Evolutionary conservation across 2,797 vertebrate genomes (phyloP).

Genomic region (Melanotaenia pygmaea): DNA sequence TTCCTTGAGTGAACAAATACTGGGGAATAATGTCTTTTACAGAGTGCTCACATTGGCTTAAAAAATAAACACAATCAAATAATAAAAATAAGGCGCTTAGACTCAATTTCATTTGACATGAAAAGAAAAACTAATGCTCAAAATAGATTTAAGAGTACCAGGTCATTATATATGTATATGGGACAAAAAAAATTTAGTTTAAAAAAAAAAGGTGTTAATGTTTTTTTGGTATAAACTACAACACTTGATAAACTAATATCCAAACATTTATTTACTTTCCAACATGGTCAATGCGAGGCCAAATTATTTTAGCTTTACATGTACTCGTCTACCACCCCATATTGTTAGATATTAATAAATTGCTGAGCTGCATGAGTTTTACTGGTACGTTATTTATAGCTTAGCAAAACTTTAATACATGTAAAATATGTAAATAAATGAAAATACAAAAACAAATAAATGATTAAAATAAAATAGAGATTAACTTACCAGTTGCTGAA

Average conservation of each 20-base stretch:
- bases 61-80: no score
- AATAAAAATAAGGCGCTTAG: neutral
- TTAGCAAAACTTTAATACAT: neutral
- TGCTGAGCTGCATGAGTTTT: no score
- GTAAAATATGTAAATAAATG: neutral
- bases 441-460: neutral
- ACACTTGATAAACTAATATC: neutral
- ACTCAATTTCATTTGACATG: neutral
- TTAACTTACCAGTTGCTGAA: slow-evolving; percentile 94
- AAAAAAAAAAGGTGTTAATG: neutral
- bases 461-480: neutral
- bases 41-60: no score
- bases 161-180: neutral
- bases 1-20: no score
- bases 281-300: no score
- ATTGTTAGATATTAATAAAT: no score
- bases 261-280: no score
- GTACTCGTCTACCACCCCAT: no score
- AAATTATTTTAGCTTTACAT: neutral
- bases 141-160: neutral
- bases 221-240: no score
- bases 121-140: neutral
- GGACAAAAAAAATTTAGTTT: neutral
- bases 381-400: neutral
- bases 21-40: no score